Percentiles rank a stretch among this genome's conserved stretches.
Evolutionary conservation across 2,797 vertebrate genomes (phyloP).

Genomic region (Pterois miles): DNA sequence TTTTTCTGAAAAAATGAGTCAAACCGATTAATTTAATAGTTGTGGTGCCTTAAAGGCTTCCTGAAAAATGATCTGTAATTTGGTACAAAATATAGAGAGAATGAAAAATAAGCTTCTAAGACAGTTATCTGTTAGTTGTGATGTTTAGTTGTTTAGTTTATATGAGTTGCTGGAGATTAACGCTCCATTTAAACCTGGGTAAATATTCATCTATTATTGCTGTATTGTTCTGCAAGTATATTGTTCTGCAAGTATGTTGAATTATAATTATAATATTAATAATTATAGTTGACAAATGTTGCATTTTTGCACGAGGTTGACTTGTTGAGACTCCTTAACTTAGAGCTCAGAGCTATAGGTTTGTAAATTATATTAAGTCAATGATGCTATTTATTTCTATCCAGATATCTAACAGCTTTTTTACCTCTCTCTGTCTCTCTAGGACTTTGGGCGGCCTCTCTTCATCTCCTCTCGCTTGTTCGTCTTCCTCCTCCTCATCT

Average conservation of each 20-base stretch:
- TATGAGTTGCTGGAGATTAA: not conserved
- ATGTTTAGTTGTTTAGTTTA: not conserved
- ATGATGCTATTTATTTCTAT: not conserved
- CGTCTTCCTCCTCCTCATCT: slow-evolving; percentile 71
- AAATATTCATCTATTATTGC: not conserved
- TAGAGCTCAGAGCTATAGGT: too few relatives aligned
- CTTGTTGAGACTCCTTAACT: not conserved
- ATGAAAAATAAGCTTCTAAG: not conserved
- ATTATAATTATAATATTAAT: too few relatives aligned
- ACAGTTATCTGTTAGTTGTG: not conserved
- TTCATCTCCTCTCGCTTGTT: slow-evolving; percentile 61
- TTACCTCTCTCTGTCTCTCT: slow-evolving; percentile 9
- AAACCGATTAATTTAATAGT: too few relatives aligned
- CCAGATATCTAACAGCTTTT: not conserved
- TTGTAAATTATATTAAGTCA: not conserved
- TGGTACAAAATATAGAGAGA: not conserved
- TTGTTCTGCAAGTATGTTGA: not conserved
- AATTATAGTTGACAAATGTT: not conserved
- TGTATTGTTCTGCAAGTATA: not conserved
- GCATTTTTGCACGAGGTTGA: not conserved
- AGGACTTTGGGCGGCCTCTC: slow-evolving; percentile 92
- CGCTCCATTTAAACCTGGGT: not conserved
- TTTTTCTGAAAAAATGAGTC: too few relatives aligned
- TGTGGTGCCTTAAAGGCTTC: not conserved
- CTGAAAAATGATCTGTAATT: not conserved